Percentiles rank a stretch among this genome's conserved stretches.
Evolutionary conservation across 2,113 vertebrate species (phyloP).

Genomic region (Notiomystis cincta): DNA sequence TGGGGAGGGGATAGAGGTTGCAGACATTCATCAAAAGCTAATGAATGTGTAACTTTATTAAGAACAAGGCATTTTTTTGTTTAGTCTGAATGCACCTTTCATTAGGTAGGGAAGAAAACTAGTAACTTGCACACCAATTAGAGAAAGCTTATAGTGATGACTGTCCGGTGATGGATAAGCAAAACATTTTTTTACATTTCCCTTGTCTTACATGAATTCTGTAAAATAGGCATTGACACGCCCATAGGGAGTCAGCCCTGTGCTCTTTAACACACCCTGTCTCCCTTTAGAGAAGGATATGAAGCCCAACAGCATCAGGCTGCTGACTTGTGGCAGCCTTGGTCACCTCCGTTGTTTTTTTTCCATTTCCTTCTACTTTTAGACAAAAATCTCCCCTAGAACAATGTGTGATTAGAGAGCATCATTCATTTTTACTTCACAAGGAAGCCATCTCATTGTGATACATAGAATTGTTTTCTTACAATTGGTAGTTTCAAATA

Average conservation of each 20-base stretch:
- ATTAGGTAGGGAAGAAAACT: not conserved
- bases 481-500: not conserved
- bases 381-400: not conserved
- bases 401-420: not conserved
- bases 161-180: not conserved
- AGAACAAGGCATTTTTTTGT: not conserved
- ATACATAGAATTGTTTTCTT: not conserved
- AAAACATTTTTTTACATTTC: not conserved
- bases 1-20: not conserved
- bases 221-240: rapidly evolving
- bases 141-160: not conserved
- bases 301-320: not conserved
- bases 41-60: not conserved
- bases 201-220: not conserved
- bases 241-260: not conserved
- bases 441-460: not conserved
- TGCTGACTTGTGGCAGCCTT: not conserved
- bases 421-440: not conserved
- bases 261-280: not conserved
- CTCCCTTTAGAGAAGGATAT: not conserved
- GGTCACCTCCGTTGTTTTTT: not conserved
- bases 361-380: not conserved
- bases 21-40: not conserved
- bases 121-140: not conserved
- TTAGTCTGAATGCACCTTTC: not conserved